Evolutionary conservation across 2,888 invertebrate genomes (phyloP).

Genomic region (Melikaiella ostensackeni): DNA sequence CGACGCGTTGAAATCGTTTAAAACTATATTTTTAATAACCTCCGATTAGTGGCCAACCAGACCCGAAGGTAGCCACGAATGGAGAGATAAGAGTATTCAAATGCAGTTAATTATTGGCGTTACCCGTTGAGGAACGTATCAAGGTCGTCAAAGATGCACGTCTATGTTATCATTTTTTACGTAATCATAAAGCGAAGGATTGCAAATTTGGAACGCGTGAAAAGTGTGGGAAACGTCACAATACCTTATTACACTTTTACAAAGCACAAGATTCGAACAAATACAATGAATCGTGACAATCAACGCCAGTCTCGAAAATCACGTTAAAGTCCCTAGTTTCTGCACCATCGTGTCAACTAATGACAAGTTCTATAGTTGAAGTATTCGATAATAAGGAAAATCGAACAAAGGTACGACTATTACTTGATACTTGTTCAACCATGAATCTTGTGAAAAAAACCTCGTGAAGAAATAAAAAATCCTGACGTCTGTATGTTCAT

Average conservation of each 20-base stretch:
- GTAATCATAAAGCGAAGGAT: not conserved
- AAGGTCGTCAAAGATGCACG: not conserved
- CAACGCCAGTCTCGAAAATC: not conserved
- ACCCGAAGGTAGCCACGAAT: too few relatives aligned
- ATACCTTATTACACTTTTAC: too few relatives aligned
- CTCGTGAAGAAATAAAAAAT: not conserved
- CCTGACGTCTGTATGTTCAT: not conserved
- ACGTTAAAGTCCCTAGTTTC: not conserved
- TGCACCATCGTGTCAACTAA: not conserved
- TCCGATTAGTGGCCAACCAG: too few relatives aligned
- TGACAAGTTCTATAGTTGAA: slow-evolving; percentile 14
- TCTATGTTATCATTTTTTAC: not conserved
- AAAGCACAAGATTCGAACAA: slow-evolving; percentile 2
- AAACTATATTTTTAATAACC: too few relatives aligned
- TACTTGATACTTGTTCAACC: not conserved
- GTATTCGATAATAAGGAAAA: not conserved
- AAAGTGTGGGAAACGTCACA: not conserved
- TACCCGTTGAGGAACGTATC: not conserved
- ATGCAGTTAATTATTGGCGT: not conserved
- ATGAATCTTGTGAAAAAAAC: not conserved
- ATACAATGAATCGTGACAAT: not conserved
- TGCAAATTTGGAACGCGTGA: not conserved
- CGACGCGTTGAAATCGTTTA: too few relatives aligned
- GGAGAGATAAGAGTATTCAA: too few relatives aligned
- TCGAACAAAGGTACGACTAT: not conserved